These are phyloP conservation scores for Sardina pilchardus DNA, from an alignment of 2,113 vertebrate species.

Conservation along the genomic window DNA sequence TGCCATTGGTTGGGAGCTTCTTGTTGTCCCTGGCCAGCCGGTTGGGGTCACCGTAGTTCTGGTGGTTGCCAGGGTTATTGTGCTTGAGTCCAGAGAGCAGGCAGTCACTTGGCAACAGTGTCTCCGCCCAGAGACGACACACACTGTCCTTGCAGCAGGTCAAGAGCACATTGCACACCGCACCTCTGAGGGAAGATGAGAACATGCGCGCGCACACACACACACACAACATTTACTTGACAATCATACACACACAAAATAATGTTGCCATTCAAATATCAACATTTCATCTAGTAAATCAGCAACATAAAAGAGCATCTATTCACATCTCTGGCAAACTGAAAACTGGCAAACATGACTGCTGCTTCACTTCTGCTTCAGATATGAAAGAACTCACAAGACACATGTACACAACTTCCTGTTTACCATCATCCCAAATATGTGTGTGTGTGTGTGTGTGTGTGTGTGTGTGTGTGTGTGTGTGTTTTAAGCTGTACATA, in stretches of 20 bases:
- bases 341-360: not conserved
- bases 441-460: too few species aligned
- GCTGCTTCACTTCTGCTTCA: not conserved
- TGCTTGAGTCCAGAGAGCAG: conserved; percentile 79
- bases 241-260: not conserved
- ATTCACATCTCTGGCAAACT: not conserved
- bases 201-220: not conserved
- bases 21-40: conserved; percentile 64
- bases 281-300: not conserved
- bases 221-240: not conserved
- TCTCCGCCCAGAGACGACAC: conserved; percentile 96
- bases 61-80: conserved; percentile 62
- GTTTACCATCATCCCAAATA: too few species aligned
- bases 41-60: conserved; percentile 41
- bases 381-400: not conserved
- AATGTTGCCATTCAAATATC: not conserved
- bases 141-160: conserved; percentile 98
- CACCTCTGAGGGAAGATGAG: conserved; percentile 72
- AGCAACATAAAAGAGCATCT: not conserved
- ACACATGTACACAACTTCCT: not conserved
- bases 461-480: too few species aligned
- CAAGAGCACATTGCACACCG: conserved; percentile 91
- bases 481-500: too few species aligned
- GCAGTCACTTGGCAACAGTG: conserved; percentile 90
- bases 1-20: conserved; percentile 77